These are phyloP conservation scores for Raillietiella orientalis DNA, from an alignment of 2,888 invertebrate species.

Conservation along the genomic window DNA sequence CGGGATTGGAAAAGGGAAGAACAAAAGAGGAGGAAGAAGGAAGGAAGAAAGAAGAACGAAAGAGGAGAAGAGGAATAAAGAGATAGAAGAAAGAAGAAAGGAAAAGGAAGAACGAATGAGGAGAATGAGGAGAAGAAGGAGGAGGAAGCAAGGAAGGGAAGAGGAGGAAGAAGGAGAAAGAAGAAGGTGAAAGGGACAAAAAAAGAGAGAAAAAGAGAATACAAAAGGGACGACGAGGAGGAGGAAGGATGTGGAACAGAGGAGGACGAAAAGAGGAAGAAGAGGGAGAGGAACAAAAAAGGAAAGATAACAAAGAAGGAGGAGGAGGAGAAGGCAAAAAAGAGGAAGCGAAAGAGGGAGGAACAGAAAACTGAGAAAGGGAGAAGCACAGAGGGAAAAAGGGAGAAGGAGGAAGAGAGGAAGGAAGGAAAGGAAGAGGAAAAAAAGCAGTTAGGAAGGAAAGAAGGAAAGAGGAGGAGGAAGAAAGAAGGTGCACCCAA, in stretches of 20 bases:
- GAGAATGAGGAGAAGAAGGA: no score
- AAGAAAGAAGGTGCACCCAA: no score
- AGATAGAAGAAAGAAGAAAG: conserved; percentile 4
- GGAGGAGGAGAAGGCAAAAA: conserved; percentile 5
- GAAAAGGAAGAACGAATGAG: conserved; percentile 4
- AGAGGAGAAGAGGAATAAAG: conserved; percentile 3
- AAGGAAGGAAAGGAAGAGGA: conserved; percentile 4
- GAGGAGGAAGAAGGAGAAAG: conserved; percentile 4
- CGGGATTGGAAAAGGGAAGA: no score
- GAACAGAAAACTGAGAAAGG: conserved; percentile 5
- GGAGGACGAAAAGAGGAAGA: conserved; percentile 4
- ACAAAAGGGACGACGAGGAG: conserved; percentile 1
- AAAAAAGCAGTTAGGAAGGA: conserved; percentile 4
- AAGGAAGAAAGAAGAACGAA: conserved; percentile 7
- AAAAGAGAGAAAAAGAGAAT: conserved; percentile 6
- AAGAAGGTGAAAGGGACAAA: conserved; percentile 3
- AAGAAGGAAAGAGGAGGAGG: conserved; percentile 4
- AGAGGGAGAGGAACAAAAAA: conserved; percentile 5
- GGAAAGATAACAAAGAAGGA: conserved; percentile 5
- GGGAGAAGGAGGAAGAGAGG: conserved; percentile 7
- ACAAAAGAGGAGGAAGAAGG: no score
- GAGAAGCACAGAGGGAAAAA: conserved; percentile 5
- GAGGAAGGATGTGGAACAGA: conserved; percentile 4
- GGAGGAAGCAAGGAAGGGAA: no score
- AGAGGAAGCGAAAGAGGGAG: conserved; percentile 6